Base-by-base conservation (phyloP, 2,797 vertebrate species). In the Arctocebus calabarensis region DNA sequence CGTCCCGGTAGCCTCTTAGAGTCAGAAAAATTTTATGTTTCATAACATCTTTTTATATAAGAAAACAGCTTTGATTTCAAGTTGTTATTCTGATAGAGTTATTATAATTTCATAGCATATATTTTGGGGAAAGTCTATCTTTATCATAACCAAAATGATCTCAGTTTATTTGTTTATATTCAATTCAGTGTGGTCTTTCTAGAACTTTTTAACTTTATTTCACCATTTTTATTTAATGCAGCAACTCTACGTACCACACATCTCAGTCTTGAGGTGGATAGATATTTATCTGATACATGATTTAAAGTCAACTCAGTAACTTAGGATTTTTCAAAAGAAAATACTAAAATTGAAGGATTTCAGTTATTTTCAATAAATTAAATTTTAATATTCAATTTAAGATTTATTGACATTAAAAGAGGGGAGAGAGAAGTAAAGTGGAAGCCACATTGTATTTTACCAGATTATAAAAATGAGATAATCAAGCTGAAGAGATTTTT, bases 61-160 rank as follows among this genome's bases (percentile, higher is more conserved):
- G n/a, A 52, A 0, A 45, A 20, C 23, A 82, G 86, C 3, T 83
- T 79, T 45, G 90, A 83, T 70, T 84, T 0, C 62, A 59, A 48
- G 40, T 88, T 97, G 85, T 74, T 61, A 75, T 16, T 77, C 16
- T 55, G 34, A 61, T 86, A 84, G 43, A 16, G 89, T 5, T 94
- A 64, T 94, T 96, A 59, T 90, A 97, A 88, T 94, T 90, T 77
- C n/a, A 68, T 66, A 94, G 45, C 91, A 62, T 93, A 16, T 20
- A 77, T 96, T 16, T 78, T 98, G 85, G 43, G 55, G 29, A 89
- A 89, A 62, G 40, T 77, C 9, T 86, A 66, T 71, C 40, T 91
- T 97, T 95, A 87, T 79, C 48, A 94, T 96, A 87, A 27, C 34
- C 97, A 62, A 52, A 70, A 96, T 94, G 59, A 95, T 37, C 48